Evolutionary conservation across 2,888 invertebrate species (phyloP).

Genomic region (Mesorhabditis sp.): DNA sequence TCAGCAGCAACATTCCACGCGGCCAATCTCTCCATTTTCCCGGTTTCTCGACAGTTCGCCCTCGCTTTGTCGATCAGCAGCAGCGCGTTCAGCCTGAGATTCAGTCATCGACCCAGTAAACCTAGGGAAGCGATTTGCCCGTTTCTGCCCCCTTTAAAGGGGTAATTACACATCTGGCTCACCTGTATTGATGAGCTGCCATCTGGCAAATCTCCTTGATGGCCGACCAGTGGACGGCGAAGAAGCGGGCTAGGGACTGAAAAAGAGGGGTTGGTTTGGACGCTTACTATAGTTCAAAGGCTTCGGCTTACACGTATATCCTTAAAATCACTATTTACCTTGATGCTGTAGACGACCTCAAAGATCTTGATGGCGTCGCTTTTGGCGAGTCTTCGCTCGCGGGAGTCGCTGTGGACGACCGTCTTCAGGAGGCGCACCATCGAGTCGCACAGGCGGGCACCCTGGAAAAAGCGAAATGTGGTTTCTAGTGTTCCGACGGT

Average conservation of each 20-base stretch:
- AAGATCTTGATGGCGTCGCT: constrained; percentile 30
- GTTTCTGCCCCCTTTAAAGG: not conserved
- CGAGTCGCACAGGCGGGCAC: constrained; percentile 71
- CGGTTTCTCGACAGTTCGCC: constrained; percentile 51
- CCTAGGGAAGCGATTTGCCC: not conserved
- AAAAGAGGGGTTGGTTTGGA: not conserved
- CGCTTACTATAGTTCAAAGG: no score
- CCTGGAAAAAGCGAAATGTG: constrained; percentile 58
- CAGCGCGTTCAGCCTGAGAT: constrained; percentile 14
- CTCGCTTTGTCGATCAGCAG: constrained; percentile 58
- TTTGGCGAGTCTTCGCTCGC: constrained; percentile 27
- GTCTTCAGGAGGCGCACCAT: constrained; percentile 67
- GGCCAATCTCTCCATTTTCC: constrained; percentile 11
- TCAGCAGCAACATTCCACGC: constrained; percentile 19
- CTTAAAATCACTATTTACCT: constrained; percentile 9
- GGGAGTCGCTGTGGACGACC: constrained; percentile 70
- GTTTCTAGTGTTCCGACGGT: not conserved
- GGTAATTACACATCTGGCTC: constrained; percentile 6
- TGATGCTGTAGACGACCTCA: constrained; percentile 25
- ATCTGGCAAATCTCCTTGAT: constrained; percentile 15
- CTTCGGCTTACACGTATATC: no score
- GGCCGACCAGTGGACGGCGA: constrained; percentile 15
- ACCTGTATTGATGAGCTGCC: constrained; percentile 17
- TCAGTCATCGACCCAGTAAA: constrained; percentile 11
- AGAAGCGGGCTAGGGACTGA: constrained; percentile 9